Base-by-base conservation (phyloP, 2,113 vertebrate species). In the Entelurus aequoreus region DNA sequence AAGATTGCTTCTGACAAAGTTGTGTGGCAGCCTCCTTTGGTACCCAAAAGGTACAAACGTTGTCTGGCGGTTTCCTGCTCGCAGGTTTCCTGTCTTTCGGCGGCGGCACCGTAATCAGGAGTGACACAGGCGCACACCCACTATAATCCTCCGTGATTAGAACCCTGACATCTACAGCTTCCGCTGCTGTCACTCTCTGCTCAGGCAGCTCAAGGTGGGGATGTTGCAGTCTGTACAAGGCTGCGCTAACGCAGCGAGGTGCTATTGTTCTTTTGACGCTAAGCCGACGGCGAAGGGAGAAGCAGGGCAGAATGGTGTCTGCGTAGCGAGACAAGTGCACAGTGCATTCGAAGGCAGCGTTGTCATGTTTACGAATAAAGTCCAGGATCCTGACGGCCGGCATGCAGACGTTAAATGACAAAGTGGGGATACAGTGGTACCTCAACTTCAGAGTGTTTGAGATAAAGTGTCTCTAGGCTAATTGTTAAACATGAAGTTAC, bases 61-160 rank as follows among this genome's bases (percentile, higher is more conserved):
- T 65, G 42, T 54, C 19, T 64, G 10, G 28, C 51, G 0, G 42
- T 65, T 48, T 60, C 74, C 48, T 65, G 56, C 59, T 70, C 72
- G 73, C 63, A 38, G 56, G 61, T 8, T 6, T 46, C 42, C 42
- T 42, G 56, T 75, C 77, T 78, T 54, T 61, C 49, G 36, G 42
- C 35, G 59, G 67, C 60, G 49, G 60, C 68, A 61, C 75, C 63
- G 68, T 85, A 84, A 88, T 88, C 66, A 77, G 63, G 72, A 67
- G 62, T 78, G 85, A 80, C 80, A 75, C 71, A 65, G 69, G 76
- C 81, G 73, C 70, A 66, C 63, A 14, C 48, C 38, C 82, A 81
- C 79, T 63, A 80, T 89, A 87, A 89, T 90, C 87, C 83, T 66
- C 74, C 81, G 82, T 83, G 87, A 89, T 89, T 89, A 80, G 75